A percentile compares a stretch with the other conserved stretches of the same genome.
phyloP scores from a whole-genome alignment of 2,888 invertebrate species.

The Apodemia zela region DNA sequence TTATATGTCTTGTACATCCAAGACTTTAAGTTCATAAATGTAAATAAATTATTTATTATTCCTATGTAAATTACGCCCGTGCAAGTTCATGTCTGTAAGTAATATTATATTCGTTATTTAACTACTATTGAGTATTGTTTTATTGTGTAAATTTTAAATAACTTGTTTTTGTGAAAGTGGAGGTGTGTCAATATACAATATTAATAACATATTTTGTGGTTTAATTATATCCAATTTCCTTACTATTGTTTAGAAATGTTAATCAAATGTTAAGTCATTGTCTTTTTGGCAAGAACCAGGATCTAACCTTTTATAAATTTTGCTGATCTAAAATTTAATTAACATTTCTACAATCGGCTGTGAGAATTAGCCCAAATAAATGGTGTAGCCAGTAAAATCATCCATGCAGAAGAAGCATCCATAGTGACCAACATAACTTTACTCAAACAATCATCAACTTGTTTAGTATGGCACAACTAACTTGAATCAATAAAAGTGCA shows the following conservation, averaged over 20 bases:
- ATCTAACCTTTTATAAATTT: too few relatives aligned
- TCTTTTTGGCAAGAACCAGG: too few relatives aligned
- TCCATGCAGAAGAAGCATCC: too few relatives aligned
- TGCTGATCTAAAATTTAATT: too few relatives aligned
- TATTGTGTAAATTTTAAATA: conserved; percentile 73
- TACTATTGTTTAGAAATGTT: not conserved
- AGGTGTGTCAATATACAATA: conserved; percentile 76
- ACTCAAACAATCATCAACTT: too few relatives aligned
- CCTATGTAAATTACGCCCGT: conserved; percentile 47
- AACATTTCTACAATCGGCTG: too few relatives aligned
- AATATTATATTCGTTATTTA: conserved; percentile 72
- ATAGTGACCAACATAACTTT: too few relatives aligned
- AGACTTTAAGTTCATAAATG: conserved; percentile 34
- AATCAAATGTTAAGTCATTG: too few relatives aligned
- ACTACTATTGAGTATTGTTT: conserved; percentile 65
- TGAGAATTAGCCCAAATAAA: too few relatives aligned
- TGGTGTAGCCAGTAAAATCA: too few relatives aligned
- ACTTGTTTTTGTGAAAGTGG: conserved; percentile 75
- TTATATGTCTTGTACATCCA: conserved; percentile 24
- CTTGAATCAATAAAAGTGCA: too few relatives aligned
- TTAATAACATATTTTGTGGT: conserved; percentile 57
- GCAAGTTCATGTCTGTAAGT: conserved; percentile 60
- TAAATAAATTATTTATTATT: conserved; percentile 57
- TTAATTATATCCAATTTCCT: conserved; percentile 41
- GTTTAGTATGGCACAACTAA: too few relatives aligned